phyloP scores from a whole-genome alignment of 2,888 invertebrate genomes.

The Parnassius glacialis region DNA sequence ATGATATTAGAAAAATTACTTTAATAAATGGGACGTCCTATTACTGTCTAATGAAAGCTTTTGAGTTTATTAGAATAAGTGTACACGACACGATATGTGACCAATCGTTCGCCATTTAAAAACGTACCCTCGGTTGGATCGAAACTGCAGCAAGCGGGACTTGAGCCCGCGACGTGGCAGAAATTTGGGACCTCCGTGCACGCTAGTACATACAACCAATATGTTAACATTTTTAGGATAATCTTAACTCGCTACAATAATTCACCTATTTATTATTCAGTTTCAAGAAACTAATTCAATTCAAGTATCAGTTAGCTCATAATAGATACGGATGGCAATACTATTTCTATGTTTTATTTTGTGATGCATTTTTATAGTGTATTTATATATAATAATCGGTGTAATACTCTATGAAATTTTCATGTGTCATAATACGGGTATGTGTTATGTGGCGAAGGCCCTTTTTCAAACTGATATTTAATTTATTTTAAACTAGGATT shows the following conservation, averaged over 20 bases:
- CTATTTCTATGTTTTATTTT: no score
- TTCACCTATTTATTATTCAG: background rate
- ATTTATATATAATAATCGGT: no score
- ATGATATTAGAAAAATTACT: background rate
- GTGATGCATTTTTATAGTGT: no score
- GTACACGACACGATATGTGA: conserved; percentile 38
- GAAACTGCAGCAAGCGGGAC: conserved; percentile 94
- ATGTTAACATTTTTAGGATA: conserved; percentile 15
- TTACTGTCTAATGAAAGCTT: conserved; percentile 7
- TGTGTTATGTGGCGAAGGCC: no score
- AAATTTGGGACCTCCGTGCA: conserved; percentile 91
- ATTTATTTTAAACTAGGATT: no score
- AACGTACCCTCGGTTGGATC: conserved; percentile 93
- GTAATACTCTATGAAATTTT: no score
- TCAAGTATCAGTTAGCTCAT: no score
- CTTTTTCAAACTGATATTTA: no score
- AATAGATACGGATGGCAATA: no score
- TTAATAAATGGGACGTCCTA: background rate
- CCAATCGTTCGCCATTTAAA: conserved; percentile 49
- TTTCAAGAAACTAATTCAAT: no score
- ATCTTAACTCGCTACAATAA: background rate
- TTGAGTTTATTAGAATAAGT: conserved; percentile 39
- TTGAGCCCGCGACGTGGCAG: conserved; percentile 94
- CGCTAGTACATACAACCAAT: conserved; percentile 59
- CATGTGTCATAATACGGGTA: no score